Conservation (phyloP, 2,888 invertebrate species). For the Gastrophysa polygoni region DNA sequence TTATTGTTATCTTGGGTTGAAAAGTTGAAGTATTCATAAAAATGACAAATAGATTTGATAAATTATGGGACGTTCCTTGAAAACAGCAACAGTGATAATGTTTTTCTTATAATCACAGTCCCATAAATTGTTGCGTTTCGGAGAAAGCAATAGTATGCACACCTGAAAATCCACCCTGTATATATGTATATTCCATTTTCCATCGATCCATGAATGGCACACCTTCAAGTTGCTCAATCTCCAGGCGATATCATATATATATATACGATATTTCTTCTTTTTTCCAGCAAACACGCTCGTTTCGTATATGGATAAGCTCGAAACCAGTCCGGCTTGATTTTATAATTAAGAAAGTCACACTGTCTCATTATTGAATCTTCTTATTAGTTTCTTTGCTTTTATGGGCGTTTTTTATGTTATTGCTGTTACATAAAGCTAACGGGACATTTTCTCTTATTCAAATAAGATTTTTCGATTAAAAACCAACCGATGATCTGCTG, state of each 20-base stretch:
- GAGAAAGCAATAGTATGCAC: too few relatives aligned
- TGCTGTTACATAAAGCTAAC: constrained; percentile 22
- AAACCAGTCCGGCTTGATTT: constrained; percentile 40
- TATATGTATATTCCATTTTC: neutral
- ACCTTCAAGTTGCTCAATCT: constrained; percentile 16
- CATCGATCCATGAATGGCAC: neutral
- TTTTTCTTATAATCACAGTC: too few relatives aligned
- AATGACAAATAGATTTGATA: too few relatives aligned
- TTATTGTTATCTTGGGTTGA: too few relatives aligned
- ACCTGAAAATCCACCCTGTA: too few relatives aligned
- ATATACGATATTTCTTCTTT: too few relatives aligned
- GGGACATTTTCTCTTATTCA: constrained; percentile 32
- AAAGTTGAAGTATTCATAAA: too few relatives aligned
- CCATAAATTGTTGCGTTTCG: too few relatives aligned
- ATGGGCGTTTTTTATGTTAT: constrained; percentile 31
- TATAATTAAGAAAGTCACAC: constrained; percentile 43
- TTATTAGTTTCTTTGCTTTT: constrained; percentile 37
- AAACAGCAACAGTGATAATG: too few relatives aligned
- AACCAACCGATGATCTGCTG: constrained; percentile 9
- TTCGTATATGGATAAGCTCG: constrained; percentile 32
- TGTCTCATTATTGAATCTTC: constrained; percentile 42
- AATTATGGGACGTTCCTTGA: too few relatives aligned
- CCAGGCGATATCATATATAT: constrained; percentile 13
- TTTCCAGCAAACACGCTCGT: constrained; percentile 34
- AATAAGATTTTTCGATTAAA: constrained; percentile 27